These are phyloP conservation scores for Gymnoscopelus microlampas DNA, from an alignment of 2,797 vertebrate genomes.

Conservation along the genomic window DNA sequence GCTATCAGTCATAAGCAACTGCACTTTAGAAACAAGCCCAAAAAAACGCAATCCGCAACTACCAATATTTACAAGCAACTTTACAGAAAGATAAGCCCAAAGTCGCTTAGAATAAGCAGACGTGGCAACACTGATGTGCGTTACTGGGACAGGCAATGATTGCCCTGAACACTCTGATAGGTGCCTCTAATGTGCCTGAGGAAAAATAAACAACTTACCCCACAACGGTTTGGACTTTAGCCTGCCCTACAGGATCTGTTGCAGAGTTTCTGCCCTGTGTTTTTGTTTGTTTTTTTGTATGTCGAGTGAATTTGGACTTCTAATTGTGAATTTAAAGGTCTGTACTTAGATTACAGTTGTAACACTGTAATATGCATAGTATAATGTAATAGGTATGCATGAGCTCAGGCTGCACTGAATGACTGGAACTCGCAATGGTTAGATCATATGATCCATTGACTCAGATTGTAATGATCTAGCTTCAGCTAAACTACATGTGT, in stretches of 20 bases:
- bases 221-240: background rate
- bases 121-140: slow-evolving; percentile 43
- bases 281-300: too few relatives aligned
- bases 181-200: slow-evolving; percentile 69
- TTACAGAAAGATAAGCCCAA: too few relatives aligned
- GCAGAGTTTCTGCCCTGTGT: too few relatives aligned
- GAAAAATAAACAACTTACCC: slow-evolving; percentile 33
- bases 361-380: background rate
- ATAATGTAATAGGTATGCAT: background rate
- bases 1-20: too few relatives aligned
- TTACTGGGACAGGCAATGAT: slow-evolving; percentile 70
- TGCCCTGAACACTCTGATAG: slow-evolving; percentile 62
- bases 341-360: slow-evolving; percentile 18
- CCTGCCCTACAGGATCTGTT: slow-evolving; percentile 35
- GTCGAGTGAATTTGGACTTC: slow-evolving; percentile 12
- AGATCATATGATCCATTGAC: too few relatives aligned
- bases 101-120: too few relatives aligned
- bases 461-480: slow-evolving; percentile 12
- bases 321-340: slow-evolving; percentile 43
- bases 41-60: too few relatives aligned
- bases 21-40: too few relatives aligned
- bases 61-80: too few relatives aligned
- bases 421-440: background rate
- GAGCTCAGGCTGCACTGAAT: background rate
- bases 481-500: slow-evolving; percentile 8